Evolutionary conservation across 2,797 vertebrate species (phyloP).

Genomic region (Pantherophis alleghaniensis): DNA sequence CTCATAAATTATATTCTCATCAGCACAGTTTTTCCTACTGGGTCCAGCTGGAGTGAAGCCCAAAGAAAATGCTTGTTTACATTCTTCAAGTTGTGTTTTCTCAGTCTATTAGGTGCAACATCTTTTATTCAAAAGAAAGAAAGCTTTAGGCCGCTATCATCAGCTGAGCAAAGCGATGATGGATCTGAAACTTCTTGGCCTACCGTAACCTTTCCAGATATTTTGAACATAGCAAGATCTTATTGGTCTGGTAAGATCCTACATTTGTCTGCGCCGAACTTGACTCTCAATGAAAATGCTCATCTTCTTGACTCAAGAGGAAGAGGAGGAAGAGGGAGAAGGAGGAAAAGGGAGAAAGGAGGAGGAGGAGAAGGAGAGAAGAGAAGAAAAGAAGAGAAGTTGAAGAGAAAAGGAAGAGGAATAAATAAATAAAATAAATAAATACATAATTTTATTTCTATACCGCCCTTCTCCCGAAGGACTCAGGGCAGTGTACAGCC

Average conservation of each 20-base stretch:
- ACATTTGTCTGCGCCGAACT: no score
- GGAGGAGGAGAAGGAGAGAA: not conserved
- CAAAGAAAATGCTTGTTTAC: not conserved
- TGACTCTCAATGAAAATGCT: not conserved
- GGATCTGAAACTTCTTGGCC: constrained; percentile 2
- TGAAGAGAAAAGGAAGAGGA: no score
- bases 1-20: constrained; percentile 10
- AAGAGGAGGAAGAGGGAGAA: not conserved
- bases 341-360: not conserved
- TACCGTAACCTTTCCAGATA: not conserved
- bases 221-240: constrained; percentile 40
- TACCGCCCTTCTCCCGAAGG: no score
- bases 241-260: no score
- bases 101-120: not conserved
- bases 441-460: no score
- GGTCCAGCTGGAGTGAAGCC: constrained; percentile 8
- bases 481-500: no score
- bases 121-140: not conserved
- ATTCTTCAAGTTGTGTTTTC: not conserved
- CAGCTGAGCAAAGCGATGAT: constrained; percentile 4
- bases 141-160: not conserved
- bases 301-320: not conserved
- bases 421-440: no score
- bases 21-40: not conserved
- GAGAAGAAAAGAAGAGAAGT: not conserved